Conservation (phyloP, 2,797 vertebrate genomes). For the Otus scops region DNA sequence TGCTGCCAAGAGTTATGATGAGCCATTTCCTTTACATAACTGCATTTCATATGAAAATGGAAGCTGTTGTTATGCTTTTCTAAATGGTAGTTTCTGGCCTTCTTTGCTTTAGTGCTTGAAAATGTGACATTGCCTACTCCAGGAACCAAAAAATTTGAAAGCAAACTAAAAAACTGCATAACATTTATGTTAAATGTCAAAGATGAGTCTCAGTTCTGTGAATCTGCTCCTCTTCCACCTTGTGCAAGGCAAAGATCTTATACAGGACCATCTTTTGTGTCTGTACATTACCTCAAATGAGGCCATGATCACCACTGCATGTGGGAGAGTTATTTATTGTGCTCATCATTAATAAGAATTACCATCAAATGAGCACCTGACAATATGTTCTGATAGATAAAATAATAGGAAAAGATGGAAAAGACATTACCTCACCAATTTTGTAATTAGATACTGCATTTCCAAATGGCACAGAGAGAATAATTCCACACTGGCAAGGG, state of each 20-base stretch:
- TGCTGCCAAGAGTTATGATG: background rate
- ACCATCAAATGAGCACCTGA: background rate
- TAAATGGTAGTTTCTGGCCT: background rate
- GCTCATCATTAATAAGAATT: background rate
- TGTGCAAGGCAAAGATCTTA: background rate
- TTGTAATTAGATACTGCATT: background rate
- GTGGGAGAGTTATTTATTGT: background rate
- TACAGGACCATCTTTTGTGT: background rate
- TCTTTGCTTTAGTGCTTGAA: background rate
- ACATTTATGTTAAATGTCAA: background rate
- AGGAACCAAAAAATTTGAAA: background rate
- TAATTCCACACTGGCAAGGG: background rate
- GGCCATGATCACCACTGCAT: background rate
- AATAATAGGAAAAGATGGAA: background rate
- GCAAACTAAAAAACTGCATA: accelerated
- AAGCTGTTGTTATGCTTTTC: background rate
- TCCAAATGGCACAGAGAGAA: background rate
- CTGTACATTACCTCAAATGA: background rate
- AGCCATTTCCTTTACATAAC: background rate
- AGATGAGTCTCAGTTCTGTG: background rate
- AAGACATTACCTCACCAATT: background rate
- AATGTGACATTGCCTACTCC: background rate
- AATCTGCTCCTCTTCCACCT: background rate
- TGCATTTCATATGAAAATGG: background rate
- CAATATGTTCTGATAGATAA: background rate